phyloP scores from a whole-genome alignment of 2,888 invertebrate genomes.

The Nebria salina region DNA sequence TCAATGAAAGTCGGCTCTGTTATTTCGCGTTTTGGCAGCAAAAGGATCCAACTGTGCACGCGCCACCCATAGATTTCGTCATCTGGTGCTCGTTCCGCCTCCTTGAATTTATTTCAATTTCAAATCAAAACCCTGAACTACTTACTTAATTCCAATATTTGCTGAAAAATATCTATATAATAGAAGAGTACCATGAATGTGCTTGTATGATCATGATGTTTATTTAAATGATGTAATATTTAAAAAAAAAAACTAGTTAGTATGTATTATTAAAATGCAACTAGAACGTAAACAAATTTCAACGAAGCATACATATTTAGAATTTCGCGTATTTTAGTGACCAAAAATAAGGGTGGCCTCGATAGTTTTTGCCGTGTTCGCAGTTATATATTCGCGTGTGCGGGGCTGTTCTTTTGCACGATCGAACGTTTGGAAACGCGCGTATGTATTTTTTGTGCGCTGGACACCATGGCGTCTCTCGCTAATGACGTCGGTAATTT shows the following conservation, averaged over 20 bases:
- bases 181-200: too few species aligned
- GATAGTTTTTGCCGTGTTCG: not conserved
- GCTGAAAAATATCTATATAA: too few species aligned
- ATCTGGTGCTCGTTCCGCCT: slow-evolving; percentile 70
- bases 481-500: slow-evolving; percentile 44
- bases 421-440: slow-evolving; percentile 10
- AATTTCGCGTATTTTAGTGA: too few species aligned
- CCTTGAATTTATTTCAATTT: slow-evolving; percentile 59
- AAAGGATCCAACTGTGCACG: slow-evolving; percentile 85
- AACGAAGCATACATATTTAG: too few species aligned
- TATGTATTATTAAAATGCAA: too few species aligned
- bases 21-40: slow-evolving; percentile 71
- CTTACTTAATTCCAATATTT: too few species aligned
- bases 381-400: not conserved
- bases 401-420: not conserved
- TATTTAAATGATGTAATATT: too few species aligned
- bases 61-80: slow-evolving; percentile 76
- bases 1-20: slow-evolving; percentile 82
- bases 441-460: slow-evolving; percentile 7
- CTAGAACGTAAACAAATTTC: too few species aligned
- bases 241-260: too few species aligned
- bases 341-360: not conserved
- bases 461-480: slow-evolving; percentile 15
- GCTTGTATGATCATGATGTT: too few species aligned
- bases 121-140: not conserved